A percentile compares a stretch with the other conserved stretches of the same genome.
phyloP scores from a whole-genome alignment of 2,797 vertebrate species.

The Sebastes nivosus region DNA sequence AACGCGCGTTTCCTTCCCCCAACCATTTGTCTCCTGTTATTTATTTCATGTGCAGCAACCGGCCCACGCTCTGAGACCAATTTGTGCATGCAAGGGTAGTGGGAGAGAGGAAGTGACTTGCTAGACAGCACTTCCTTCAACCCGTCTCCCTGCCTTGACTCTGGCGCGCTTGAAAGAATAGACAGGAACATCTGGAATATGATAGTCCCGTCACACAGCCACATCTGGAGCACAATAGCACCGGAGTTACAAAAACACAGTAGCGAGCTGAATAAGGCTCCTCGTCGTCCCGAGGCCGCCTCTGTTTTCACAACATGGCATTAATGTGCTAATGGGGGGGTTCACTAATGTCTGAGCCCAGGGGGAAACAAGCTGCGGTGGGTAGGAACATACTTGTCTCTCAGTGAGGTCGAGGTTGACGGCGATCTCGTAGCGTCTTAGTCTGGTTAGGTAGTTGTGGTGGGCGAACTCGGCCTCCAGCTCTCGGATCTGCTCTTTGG shows the following conservation, averaged over 20 bases:
- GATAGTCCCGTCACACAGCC: slow-evolving; percentile 68
- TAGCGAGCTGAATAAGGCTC: slow-evolving; percentile 56
- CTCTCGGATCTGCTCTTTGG: slow-evolving; percentile 99
- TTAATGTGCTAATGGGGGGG: slow-evolving; percentile 51
- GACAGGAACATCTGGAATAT: slow-evolving; percentile 82
- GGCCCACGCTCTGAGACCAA: slow-evolving; percentile 72
- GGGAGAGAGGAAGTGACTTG: slow-evolving; percentile 75
- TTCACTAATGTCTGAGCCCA: slow-evolving; percentile 26
- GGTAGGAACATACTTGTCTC: slow-evolving; percentile 90
- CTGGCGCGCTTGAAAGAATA: slow-evolving; percentile 72
- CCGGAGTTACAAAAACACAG: slow-evolving; percentile 64
- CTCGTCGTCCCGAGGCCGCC: slow-evolving; percentile 26
- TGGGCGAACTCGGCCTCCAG: slow-evolving; percentile 99
- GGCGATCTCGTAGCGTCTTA: slow-evolving; percentile 98
- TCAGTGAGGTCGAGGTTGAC: slow-evolving; percentile 99
- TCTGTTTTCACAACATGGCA: slow-evolving; percentile 71
- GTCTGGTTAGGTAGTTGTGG: slow-evolving; percentile 98
- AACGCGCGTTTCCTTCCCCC: slow-evolving; percentile 47
- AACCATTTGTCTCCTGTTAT: slow-evolving; percentile 72
- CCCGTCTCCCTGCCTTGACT: slow-evolving; percentile 68
- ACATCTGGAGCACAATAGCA: slow-evolving; percentile 76
- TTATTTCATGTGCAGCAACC: slow-evolving; percentile 63
- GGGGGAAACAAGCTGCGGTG: slow-evolving; percentile 18
- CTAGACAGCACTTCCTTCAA: slow-evolving; percentile 76
- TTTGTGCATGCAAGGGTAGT: slow-evolving; percentile 59